Conservation (phyloP, 2,888 invertebrate species). For the Bombylius discolor region DNA sequence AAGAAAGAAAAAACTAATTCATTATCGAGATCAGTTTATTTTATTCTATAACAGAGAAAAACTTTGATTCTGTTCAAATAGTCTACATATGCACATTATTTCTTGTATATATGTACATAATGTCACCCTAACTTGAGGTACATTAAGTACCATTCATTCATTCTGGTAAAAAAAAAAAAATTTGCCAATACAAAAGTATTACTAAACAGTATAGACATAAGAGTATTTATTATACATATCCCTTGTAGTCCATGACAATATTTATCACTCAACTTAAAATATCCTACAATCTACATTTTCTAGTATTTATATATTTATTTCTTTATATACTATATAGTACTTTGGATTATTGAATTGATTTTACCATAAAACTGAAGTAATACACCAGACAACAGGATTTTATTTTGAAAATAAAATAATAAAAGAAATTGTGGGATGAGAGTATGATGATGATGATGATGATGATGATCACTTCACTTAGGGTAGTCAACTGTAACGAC, state of each 20-base stretch:
- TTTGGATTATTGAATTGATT: background rate
- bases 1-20: background rate
- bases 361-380: background rate
- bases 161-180: background rate
- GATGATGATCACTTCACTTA: slow-evolving; percentile 25
- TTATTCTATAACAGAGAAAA: too few species aligned
- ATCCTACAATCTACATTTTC: background rate
- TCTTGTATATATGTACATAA: too few species aligned
- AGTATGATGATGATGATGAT: background rate
- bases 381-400: too few species aligned
- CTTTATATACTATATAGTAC: too few species aligned
- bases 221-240: background rate
- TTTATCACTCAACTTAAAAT: background rate
- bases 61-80: too few species aligned
- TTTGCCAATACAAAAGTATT: background rate
- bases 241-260: background rate
- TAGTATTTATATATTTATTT: background rate
- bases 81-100: too few species aligned
- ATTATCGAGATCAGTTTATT: background rate
- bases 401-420: too few species aligned
- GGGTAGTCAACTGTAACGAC: slow-evolving; percentile 34
- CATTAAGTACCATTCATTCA: too few species aligned
- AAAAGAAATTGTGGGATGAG: too few species aligned
- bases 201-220: background rate
- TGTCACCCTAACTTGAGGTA: too few species aligned